Base-by-base conservation (phyloP, 1,140 invertebrate species). In the Akabosia matsudoensis region DNA sequence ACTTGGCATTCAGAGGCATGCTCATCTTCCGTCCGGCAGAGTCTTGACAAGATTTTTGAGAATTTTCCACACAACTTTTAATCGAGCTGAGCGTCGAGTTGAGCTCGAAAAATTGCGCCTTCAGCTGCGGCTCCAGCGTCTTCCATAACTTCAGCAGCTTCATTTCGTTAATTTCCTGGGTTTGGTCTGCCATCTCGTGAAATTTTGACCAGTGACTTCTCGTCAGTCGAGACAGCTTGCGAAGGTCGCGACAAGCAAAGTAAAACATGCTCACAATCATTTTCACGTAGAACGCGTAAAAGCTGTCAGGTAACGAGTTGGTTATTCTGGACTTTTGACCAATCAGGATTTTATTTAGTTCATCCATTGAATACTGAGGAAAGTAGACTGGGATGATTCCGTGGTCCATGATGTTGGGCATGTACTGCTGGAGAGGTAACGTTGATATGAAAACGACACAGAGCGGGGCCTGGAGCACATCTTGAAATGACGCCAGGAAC, bases 261-360 rank as follows among this genome's bases (percentile, higher is more conserved):
- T 72, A 72, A 72, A 72, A 72, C 24, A 72, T 51, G 24, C 26
- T 72, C 1, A 72, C 37, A 7, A 72, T 51, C 70, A 72, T 72
- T 24, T 72, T 72, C 7, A 72, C 22, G 37, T 37, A 72, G 18
- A 45, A 51, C 3, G 18, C 37, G 22, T 24, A 28, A 72, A 34
- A 72, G 34, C 31, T 37, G 28, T 70, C 16, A 34, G 28, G 7
- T 30, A 31, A 13, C 61, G 26, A 67, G 54, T n/a, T n/a, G 67
- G 3, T 16, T 30, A 45, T 37, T 34, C n/a, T n/a, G n/a, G n/a
- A n/a, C n/a, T 70, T 33, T 7, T 72, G 37, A 22, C 16, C n/a
- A 24, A 51, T 45, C 24, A 72, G 10, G 45, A 72, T 72, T 22
- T 2, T 3, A 2, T 2, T 51, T 22, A 72, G 22, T 28, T 72